phyloP scores from a whole-genome alignment of 2,797 vertebrate species.

The Ateles fusciceps region DNA sequence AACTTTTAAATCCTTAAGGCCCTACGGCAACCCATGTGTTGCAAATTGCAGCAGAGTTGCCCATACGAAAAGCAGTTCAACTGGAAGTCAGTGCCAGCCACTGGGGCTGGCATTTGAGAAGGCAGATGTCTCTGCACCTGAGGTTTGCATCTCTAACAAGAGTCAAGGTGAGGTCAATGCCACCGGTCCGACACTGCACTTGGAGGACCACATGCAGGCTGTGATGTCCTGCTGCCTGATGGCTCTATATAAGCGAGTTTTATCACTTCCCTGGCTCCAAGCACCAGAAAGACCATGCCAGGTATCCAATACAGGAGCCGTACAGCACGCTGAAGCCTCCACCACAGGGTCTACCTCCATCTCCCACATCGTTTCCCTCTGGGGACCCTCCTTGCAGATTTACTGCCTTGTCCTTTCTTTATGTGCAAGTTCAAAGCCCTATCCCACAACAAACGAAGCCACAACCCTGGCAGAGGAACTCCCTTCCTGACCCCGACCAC shows the following conservation, averaged over 20 bases:
- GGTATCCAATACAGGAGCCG: rapidly evolving
- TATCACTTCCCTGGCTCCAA: background rate
- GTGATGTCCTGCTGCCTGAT: background rate
- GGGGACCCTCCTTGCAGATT: background rate
- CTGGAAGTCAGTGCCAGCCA: background rate
- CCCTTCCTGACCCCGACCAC: rapidly evolving
- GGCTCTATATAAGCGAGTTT: no score
- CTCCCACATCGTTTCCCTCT: background rate
- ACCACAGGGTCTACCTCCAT: rapidly evolving
- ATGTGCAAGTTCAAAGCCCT: background rate
- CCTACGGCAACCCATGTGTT: rapidly evolving
- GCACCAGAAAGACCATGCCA: background rate
- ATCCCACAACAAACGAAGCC: background rate
- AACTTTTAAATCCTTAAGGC: background rate
- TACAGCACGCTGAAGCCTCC: rapidly evolving
- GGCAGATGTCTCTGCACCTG: background rate
- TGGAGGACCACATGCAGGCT: background rate
- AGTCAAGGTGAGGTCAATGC: rapidly evolving
- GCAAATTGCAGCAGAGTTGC: rapidly evolving
- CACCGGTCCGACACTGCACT: background rate
- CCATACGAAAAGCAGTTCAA: background rate
- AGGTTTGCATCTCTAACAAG: background rate
- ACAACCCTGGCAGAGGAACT: background rate
- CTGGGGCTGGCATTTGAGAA: background rate
- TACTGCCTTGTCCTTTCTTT: background rate